Evolutionary conservation across 2,888 invertebrate genomes (phyloP).

Genomic region (Sphaeridia pumilis): DNA sequence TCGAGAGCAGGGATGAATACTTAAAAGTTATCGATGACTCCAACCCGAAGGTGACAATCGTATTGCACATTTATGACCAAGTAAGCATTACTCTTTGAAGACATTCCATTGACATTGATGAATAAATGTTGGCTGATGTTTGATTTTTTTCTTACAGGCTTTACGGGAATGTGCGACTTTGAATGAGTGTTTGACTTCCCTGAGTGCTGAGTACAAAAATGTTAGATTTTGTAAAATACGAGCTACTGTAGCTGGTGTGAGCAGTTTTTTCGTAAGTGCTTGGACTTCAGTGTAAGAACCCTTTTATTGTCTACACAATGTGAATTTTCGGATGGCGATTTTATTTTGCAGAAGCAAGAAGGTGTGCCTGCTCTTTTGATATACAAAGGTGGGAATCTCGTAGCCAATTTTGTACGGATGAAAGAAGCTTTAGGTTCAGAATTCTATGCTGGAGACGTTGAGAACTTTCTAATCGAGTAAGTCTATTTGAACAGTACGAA

Average conservation of each 20-base stretch:
- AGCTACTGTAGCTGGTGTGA: constrained; percentile 70
- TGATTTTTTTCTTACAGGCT: not conserved
- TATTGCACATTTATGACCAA: constrained; percentile 74
- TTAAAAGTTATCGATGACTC: constrained; percentile 80
- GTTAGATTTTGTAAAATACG: constrained; percentile 84
- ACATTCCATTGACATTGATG: too few species aligned
- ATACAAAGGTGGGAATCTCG: constrained; percentile 77
- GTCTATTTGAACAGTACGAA: constrained; percentile 12
- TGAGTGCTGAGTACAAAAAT: constrained; percentile 65
- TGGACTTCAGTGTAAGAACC: too few species aligned
- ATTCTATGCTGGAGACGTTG: constrained; percentile 80
- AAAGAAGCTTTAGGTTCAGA: constrained; percentile 79
- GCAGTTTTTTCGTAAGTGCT: constrained; percentile 60
- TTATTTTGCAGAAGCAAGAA: constrained; percentile 48
- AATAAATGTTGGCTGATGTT: not conserved
- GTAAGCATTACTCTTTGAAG: too few species aligned
- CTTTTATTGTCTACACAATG: too few species aligned
- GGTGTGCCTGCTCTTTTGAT: constrained; percentile 85
- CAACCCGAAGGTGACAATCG: constrained; percentile 64
- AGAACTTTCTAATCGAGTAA: constrained; percentile 71
- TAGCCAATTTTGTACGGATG: constrained; percentile 83
- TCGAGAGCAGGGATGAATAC: constrained; percentile 63
- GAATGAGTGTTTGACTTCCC: constrained; percentile 65
- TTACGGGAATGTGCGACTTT: constrained; percentile 42
- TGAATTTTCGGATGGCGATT: not conserved